Evolutionary conservation across 2,797 vertebrate species (phyloP).

Genomic region (Sebastolobus alascanus): DNA sequence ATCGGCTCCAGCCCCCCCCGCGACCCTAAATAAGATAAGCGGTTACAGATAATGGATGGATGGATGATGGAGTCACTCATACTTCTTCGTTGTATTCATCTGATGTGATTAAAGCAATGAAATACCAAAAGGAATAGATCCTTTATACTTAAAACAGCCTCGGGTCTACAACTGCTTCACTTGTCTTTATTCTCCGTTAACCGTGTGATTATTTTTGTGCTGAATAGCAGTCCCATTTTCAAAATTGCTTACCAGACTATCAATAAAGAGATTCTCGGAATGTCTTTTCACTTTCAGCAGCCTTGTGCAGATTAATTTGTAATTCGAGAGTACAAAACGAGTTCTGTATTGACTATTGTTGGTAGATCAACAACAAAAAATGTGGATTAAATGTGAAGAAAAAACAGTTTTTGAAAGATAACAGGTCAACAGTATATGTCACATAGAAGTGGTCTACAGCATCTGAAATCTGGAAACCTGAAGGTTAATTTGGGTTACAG

Average conservation of each 20-base stretch:
- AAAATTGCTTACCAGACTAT: not conserved
- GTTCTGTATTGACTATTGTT: not conserved
- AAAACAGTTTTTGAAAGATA: not conserved
- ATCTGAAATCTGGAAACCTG: too few relatives aligned
- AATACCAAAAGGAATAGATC: not conserved
- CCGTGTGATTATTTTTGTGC: not conserved
- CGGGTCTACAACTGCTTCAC: not conserved
- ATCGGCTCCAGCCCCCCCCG: too few relatives aligned
- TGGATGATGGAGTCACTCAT: not conserved
- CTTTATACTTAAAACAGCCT: not conserved
- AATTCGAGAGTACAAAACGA: not conserved
- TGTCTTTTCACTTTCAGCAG: not conserved
- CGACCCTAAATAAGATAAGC: too few relatives aligned
- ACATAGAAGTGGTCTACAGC: too few relatives aligned
- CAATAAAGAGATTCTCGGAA: not conserved
- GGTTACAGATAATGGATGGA: too few relatives aligned
- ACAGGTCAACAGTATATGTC: too few relatives aligned
- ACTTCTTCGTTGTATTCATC: not conserved
- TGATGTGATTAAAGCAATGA: constrained; percentile 1
- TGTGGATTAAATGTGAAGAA: not conserved
- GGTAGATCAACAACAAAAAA: not conserved
- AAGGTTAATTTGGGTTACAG: fast-evolving
- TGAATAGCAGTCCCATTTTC: constrained; percentile 3
- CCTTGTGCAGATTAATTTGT: not conserved
- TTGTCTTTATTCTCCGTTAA: constrained; percentile 4